Conservation (phyloP, 1,140 invertebrate species). For the Diorhabda elongata region DNA sequence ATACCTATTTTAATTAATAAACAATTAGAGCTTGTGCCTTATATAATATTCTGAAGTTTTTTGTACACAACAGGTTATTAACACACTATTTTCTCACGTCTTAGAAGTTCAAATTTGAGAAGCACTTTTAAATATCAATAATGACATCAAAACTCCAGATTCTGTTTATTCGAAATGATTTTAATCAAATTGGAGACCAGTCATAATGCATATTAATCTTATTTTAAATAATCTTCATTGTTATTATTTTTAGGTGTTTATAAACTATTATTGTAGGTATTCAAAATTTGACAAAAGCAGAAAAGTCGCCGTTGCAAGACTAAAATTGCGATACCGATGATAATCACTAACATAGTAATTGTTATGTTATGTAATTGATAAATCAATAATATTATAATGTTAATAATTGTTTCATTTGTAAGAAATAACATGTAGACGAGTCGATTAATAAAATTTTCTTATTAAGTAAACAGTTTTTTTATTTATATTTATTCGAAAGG, state of each 20-base stretch:
- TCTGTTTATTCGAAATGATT: too few species aligned
- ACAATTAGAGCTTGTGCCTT: too few species aligned
- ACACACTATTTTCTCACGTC: too few species aligned
- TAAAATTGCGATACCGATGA: slow-evolving; percentile 43
- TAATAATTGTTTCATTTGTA: slow-evolving; percentile 38
- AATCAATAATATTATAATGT: slow-evolving; percentile 39
- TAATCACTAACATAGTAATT: slow-evolving; percentile 45
- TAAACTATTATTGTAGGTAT: background rate
- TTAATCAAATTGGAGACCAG: too few species aligned
- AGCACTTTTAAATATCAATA: too few species aligned
- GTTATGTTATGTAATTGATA: slow-evolving; percentile 41
- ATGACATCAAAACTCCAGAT: too few species aligned
- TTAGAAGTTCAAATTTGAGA: too few species aligned
- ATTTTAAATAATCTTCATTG: too few species aligned
- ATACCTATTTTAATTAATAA: too few species aligned
- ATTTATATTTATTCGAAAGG: background rate
- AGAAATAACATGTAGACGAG: slow-evolving; percentile 33
- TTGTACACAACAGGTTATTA: too few species aligned
- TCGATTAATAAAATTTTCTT: slow-evolving; percentile 25
- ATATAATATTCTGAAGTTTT: too few species aligned
- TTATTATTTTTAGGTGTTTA: background rate
- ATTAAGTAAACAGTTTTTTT: background rate
- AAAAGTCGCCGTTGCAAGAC: slow-evolving; percentile 25
- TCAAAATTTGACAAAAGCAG: slow-evolving; percentile 8
- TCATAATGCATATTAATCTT: too few species aligned